Evolutionary conservation across 2,888 invertebrate species (phyloP).

Genomic region (Spodoptera exigua): DNA sequence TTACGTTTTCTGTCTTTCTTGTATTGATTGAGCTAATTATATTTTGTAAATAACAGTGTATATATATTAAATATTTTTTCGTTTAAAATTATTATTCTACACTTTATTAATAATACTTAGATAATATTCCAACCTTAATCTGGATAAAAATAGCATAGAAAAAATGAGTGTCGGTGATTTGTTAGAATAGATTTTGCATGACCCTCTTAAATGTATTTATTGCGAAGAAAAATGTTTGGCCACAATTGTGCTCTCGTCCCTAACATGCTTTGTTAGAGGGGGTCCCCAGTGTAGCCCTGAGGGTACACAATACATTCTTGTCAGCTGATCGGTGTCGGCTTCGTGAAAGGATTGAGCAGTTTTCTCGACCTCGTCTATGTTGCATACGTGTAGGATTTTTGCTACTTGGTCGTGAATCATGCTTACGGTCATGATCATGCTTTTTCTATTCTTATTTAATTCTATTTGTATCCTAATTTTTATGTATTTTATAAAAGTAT

Average conservation of each 20-base stretch:
- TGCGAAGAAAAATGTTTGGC: slow-evolving; percentile 21
- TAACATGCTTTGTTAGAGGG: slow-evolving; percentile 41
- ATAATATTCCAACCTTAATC: too few relatives aligned
- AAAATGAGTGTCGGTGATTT: neutral
- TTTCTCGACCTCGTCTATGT: slow-evolving; percentile 10
- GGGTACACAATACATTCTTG: slow-evolving; percentile 53
- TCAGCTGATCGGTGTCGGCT: slow-evolving; percentile 29
- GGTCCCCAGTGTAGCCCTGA: slow-evolving; percentile 43
- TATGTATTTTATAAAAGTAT: too few relatives aligned
- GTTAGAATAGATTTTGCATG: slow-evolving; percentile 20
- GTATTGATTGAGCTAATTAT: too few relatives aligned
- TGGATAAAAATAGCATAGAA: too few relatives aligned
- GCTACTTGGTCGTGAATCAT: slow-evolving; percentile 51
- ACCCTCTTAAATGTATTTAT: slow-evolving; percentile 18
- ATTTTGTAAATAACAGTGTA: too few relatives aligned
- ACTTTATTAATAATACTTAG: too few relatives aligned
- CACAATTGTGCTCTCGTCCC: slow-evolving; percentile 33
- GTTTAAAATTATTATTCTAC: too few relatives aligned
- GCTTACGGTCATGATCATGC: neutral
- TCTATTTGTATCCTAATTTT: too few relatives aligned
- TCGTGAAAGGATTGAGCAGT: too few relatives aligned
- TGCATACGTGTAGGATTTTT: slow-evolving; percentile 41
- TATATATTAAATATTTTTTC: too few relatives aligned
- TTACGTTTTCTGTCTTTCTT: too few relatives aligned
- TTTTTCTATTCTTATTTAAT: too few relatives aligned